A percentile compares a stretch with the other conserved stretches of the same genome.
These are phyloP conservation scores for Ectobius pallidus DNA, from an alignment of 2,888 invertebrate species.

Conservation along the genomic window DNA sequence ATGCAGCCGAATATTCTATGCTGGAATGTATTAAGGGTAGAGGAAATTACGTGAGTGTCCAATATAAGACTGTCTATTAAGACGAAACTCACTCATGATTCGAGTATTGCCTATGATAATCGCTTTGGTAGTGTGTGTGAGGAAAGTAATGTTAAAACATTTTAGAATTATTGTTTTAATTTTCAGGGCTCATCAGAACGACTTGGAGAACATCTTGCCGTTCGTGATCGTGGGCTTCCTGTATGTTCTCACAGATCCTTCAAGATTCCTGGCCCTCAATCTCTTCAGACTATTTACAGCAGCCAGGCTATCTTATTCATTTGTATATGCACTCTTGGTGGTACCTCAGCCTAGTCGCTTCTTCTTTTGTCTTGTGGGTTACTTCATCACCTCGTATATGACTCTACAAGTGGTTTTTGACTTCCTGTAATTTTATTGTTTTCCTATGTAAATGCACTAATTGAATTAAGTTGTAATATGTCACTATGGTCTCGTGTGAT, in stretches of 20 bases:
- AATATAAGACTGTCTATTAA: too few relatives aligned
- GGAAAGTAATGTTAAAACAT: too few relatives aligned
- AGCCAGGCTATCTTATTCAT: conserved; percentile 64
- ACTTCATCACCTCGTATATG: conserved; percentile 59
- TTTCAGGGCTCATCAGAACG: conserved; percentile 71
- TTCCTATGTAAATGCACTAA: too few relatives aligned
- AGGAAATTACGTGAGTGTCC: too few relatives aligned
- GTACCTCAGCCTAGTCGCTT: conserved; percentile 65
- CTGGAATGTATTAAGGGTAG: too few relatives aligned
- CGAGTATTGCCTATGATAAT: too few relatives aligned
- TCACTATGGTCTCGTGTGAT: too few relatives aligned
- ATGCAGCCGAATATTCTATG: too few relatives aligned
- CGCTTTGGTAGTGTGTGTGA: too few relatives aligned
- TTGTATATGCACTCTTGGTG: conserved; percentile 67
- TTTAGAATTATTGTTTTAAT: neutral
- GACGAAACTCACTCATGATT: too few relatives aligned
- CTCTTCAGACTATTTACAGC: conserved; percentile 64
- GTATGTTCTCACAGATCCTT: conserved; percentile 66
- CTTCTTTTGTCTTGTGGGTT: conserved; percentile 56
- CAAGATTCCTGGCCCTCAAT: conserved; percentile 57
- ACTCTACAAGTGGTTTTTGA: conserved; percentile 48
- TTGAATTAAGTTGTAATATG: too few relatives aligned
- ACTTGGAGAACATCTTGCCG: conserved; percentile 72
- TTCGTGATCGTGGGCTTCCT: conserved; percentile 66
- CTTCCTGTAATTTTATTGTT: conserved; percentile 8